Conservation (phyloP, 2,113 vertebrate species). For the Perccottus glenii region DNA sequence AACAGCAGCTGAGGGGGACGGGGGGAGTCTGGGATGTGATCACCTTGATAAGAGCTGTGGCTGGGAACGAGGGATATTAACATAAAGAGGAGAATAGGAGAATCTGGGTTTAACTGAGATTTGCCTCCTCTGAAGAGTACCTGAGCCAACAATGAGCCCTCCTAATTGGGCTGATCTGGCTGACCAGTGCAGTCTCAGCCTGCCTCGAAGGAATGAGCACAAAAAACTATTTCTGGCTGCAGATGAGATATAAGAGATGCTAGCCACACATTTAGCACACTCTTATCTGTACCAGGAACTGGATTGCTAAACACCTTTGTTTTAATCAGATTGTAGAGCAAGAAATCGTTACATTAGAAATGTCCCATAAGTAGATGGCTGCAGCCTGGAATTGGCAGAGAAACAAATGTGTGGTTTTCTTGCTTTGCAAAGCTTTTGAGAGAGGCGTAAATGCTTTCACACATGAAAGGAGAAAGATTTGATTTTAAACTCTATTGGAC, state of each 20-base stretch:
- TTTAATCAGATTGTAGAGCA: slow-evolving; percentile 50
- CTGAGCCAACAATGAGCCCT: slow-evolving; percentile 48
- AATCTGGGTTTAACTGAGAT: slow-evolving; percentile 47
- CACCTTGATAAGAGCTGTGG: slow-evolving; percentile 27
- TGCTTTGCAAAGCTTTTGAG: slow-evolving; percentile 13
- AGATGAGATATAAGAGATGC: slow-evolving; percentile 54
- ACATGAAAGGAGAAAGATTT: background rate
- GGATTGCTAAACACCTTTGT: slow-evolving; percentile 53
- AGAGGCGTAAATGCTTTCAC: background rate
- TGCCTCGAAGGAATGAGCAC: slow-evolving; percentile 36
- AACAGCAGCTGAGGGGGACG: background rate
- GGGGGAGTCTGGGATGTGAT: slow-evolving; percentile 34
- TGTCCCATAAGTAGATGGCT: slow-evolving; percentile 15
- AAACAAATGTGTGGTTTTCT: slow-evolving; percentile 13
- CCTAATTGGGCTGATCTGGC: slow-evolving; percentile 67
- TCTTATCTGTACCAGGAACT: slow-evolving; percentile 54
- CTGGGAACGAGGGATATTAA: slow-evolving; percentile 20
- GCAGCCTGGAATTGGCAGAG: background rate
- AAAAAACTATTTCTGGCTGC: slow-evolving; percentile 46
- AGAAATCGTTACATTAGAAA: slow-evolving; percentile 47
- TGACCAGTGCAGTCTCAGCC: slow-evolving; percentile 48
- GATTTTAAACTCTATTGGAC: background rate
- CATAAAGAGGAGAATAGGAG: slow-evolving; percentile 19
- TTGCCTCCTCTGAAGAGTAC: slow-evolving; percentile 40
- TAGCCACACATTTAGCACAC: slow-evolving; percentile 30